Conservation (phyloP, 2,888 invertebrate genomes). For the Electrophaes corylata region DNA sequence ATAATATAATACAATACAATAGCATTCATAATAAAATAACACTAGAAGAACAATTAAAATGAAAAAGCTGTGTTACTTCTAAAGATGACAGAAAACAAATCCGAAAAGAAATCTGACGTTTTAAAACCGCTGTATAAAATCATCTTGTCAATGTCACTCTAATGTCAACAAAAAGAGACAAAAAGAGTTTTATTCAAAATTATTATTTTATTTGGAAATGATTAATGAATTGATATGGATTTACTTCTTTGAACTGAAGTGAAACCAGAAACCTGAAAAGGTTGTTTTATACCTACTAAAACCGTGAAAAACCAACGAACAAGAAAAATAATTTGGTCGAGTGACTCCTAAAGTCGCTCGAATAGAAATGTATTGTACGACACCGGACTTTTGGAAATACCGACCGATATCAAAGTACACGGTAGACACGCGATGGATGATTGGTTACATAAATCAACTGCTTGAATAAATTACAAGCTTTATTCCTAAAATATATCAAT, state of each 20-base stretch:
- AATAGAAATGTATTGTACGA: conserved; percentile 4
- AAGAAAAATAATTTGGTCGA: conserved; percentile 16
- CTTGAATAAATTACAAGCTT: not conserved
- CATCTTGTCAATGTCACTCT: no score
- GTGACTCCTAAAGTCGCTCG: conserved; percentile 13
- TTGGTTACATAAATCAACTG: conserved; percentile 1
- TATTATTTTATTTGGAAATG: not conserved
- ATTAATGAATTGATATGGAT: not conserved
- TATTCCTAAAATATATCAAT: not conserved
- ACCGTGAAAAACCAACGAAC: conserved; percentile 11
- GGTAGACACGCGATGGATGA: not conserved
- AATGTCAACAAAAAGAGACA: no score
- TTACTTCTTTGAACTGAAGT: not conserved
- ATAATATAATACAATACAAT: no score
- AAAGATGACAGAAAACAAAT: no score
- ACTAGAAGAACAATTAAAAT: no score
- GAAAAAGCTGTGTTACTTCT: no score
- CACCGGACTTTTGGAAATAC: not conserved
- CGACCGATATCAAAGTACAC: conserved; percentile 10
- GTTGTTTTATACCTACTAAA: not conserved
- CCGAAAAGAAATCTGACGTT: no score
- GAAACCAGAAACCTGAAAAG: not conserved
- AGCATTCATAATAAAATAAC: no score
- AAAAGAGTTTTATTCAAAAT: not conserved
- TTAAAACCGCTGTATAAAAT: no score